Evolutionary conservation across 2,113 vertebrate species (phyloP).

Genomic region (Carassius gibelio): DNA sequence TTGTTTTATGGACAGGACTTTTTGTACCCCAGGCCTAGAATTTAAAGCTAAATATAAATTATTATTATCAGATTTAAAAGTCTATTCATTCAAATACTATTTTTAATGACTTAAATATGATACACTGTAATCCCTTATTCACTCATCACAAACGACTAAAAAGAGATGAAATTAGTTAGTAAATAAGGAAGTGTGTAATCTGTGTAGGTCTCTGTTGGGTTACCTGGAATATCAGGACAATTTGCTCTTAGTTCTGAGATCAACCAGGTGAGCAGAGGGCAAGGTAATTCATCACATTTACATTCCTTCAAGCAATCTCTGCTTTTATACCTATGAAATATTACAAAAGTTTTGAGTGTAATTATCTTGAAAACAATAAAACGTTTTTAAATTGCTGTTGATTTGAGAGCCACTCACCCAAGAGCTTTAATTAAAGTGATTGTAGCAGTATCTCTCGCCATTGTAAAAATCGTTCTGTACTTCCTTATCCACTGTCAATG

Average conservation of each 20-base stretch:
- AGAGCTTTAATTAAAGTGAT: conserved; percentile 64
- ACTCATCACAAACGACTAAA: neutral
- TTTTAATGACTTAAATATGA: no score
- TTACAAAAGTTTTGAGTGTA: neutral
- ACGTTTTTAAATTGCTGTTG: neutral
- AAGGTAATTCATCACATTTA: conserved; percentile 75
- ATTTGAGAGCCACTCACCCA: conserved; percentile 60
- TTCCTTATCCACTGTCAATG: neutral
- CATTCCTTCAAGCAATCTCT: conserved; percentile 64
- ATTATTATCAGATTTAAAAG: neutral
- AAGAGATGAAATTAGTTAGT: neutral
- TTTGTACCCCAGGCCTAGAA: neutral
- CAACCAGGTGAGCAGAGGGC: conserved; percentile 75
- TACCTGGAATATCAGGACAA: conserved; percentile 65
- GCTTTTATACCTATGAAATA: conserved; percentile 65
- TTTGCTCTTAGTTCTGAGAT: conserved; percentile 55
- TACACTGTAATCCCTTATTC: neutral
- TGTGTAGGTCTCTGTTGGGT: neutral
- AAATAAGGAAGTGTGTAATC: no score
- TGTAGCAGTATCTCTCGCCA: conserved; percentile 63
- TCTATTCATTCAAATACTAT: neutral
- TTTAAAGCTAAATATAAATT: neutral
- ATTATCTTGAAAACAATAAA: neutral
- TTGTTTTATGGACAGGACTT: neutral
- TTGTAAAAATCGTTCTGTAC: conserved; percentile 33